These are phyloP conservation scores for Hyperoplus immaculatus DNA, from an alignment of 2,797 vertebrate genomes.

Conservation along the genomic window DNA sequence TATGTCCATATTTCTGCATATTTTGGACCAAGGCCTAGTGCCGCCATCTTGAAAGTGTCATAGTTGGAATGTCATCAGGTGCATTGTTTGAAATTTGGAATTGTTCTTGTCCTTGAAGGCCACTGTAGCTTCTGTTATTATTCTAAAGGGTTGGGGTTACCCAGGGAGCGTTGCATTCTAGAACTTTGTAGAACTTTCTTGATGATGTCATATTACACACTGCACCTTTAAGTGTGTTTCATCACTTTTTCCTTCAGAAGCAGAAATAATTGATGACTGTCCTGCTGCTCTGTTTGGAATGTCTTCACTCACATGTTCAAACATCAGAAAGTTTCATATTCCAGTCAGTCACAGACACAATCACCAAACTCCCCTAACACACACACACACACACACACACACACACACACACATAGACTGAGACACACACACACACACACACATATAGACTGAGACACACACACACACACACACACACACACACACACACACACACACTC, in stretches of 20 bases:
- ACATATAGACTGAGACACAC: no score
- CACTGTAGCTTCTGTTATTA: no score
- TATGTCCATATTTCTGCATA: no score
- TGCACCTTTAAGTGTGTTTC: neutral
- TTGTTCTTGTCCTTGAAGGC: no score
- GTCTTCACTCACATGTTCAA: neutral
- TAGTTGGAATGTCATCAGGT: no score
- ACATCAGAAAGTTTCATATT: conserved; percentile 37
- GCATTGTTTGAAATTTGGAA: no score
- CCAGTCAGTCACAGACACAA: conserved; percentile 34
- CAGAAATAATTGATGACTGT: neutral
- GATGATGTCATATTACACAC: no score
- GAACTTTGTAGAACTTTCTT: no score
- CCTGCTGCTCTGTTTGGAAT: neutral
- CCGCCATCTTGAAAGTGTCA: no score
- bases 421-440: neutral
- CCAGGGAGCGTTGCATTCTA: no score
- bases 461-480: conserved; percentile 21
- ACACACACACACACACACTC: conserved; percentile 16
- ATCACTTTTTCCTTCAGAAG: neutral
- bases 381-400: conserved; percentile 37
- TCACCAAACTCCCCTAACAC: conserved; percentile 33
- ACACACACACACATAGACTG: conserved; percentile 43
- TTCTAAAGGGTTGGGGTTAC: no score
- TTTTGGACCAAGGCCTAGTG: no score